Evolutionary conservation across 2,113 vertebrate genomes (phyloP), one percentile per base, ranked within the genome.

Genomic region (Bujurquina vittata): DNA sequence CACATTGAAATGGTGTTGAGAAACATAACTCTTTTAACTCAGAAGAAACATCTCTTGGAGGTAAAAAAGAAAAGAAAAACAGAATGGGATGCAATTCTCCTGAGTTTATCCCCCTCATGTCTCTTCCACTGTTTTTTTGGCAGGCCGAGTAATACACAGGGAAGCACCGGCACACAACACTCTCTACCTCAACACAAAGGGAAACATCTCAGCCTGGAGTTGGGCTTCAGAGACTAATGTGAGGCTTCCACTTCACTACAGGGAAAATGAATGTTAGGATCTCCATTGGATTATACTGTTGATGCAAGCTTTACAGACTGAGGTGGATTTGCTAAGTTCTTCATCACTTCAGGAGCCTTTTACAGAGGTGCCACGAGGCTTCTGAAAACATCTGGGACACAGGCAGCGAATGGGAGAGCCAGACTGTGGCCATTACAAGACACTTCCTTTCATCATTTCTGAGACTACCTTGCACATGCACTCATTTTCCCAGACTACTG

Each of bases 51-150:
- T 87, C 84, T 86, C 86, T 81, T 75, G 80, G 83, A 81, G 75
- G 37, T 73, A 75, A 75, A 60, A 79, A 62, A 85, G 77, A 88
- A 75, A 87, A 84, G 83, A 85, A 94, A 92, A 93, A 94, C 91
- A 92, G 93, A 93, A 94, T 91, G 90, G 91, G 90, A 92, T 89
- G 85, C 86, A 92, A 94, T 93, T 91, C 94, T 95, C 94, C 76
- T 54, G 90, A 95, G 94, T 90, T 84, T 81, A 86, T 87, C 79
- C 88, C 87, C 92, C 92, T 86, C 77, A 90, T 88, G 92, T 92
- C 91, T 94, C 75, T 60, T 87, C 80, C 88, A 89, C 81, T 80
- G 88, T 92, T 91, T 90, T 94, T 91, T 93, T 93, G 91, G 89
- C 94, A 93, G 91, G 88, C 67, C 69, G 88, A 89, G 87, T 92